Percentiles rank a stretch among this genome's conserved stretches.
These are phyloP conservation scores for Lepus townsendii DNA, from an alignment of 2,797 vertebrate genomes.

Conservation along the genomic window DNA sequence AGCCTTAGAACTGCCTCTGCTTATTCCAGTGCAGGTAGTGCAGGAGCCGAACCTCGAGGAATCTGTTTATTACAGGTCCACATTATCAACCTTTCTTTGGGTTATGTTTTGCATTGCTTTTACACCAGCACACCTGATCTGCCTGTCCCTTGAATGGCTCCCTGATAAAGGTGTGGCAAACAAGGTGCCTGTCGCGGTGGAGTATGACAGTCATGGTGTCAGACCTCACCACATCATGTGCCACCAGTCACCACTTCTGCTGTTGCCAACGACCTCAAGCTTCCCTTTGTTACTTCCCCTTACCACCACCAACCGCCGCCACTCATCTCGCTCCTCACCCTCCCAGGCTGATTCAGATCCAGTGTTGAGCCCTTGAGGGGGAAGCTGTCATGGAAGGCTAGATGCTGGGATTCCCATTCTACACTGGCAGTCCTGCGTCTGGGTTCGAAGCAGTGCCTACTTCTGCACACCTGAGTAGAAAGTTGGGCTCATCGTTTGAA, in stretches of 20 bases:
- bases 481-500: constrained; percentile 38
- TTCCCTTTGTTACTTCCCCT: constrained; percentile 80
- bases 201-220: constrained; percentile 38
- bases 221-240: constrained; percentile 53
- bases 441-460: not conserved
- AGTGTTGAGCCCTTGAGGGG: not conserved
- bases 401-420: not conserved
- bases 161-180: constrained; percentile 51
- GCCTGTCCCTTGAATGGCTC: not conserved
- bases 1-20: not conserved
- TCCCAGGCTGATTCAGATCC: constrained; percentile 50
- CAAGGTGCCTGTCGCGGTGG: not conserved
- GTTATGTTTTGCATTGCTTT: not conserved
- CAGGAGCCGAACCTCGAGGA: not conserved
- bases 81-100: not conserved
- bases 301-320: constrained; percentile 56
- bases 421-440: not conserved
- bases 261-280: constrained; percentile 46
- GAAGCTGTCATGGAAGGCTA: constrained; percentile 28
- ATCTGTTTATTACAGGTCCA: not conserved
- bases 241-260: constrained; percentile 65
- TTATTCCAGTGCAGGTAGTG: not conserved
- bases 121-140: not conserved
- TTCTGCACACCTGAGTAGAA: constrained; percentile 55
- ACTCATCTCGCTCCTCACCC: not conserved